Evolutionary conservation across 2,113 vertebrate genomes (phyloP).

Genomic region (Poicephalus meyeri): DNA sequence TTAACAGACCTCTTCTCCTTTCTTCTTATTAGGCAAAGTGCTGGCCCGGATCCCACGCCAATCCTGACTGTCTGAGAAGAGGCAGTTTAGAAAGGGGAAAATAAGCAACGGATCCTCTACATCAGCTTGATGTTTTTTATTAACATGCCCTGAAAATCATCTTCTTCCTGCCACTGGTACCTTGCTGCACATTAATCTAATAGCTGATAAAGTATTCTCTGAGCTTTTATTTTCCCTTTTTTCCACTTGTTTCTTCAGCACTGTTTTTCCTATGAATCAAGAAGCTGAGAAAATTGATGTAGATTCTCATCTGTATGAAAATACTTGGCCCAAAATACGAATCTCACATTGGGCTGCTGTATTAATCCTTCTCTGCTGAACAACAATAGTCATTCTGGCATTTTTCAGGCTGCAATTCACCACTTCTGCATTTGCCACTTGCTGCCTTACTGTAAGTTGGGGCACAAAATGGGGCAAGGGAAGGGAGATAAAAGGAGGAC

Average conservation of each 20-base stretch:
- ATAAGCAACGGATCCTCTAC: not conserved
- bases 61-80: not conserved
- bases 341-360: not conserved
- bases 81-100: not conserved
- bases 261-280: not conserved
- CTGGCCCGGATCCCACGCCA: not conserved
- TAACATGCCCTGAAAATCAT: not conserved
- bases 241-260: not conserved
- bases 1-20: not conserved
- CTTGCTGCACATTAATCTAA: not conserved
- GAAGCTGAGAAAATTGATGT: not conserved
- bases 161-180: not conserved
- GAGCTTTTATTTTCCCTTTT: not conserved
- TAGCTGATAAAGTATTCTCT: not conserved
- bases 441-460: not conserved
- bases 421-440: not conserved
- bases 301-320: slow-evolving; percentile 10
- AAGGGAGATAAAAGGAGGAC: not conserved
- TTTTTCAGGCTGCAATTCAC: slow-evolving; percentile 17
- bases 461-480: not conserved
- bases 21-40: not conserved
- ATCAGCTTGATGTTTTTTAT: not conserved
- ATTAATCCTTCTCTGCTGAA: slow-evolving; percentile 41
- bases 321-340: not conserved
- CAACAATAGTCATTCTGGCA: slow-evolving; percentile 14